Conservation (phyloP, 2,797 vertebrate species). For the Anguilla obscura region DNA sequence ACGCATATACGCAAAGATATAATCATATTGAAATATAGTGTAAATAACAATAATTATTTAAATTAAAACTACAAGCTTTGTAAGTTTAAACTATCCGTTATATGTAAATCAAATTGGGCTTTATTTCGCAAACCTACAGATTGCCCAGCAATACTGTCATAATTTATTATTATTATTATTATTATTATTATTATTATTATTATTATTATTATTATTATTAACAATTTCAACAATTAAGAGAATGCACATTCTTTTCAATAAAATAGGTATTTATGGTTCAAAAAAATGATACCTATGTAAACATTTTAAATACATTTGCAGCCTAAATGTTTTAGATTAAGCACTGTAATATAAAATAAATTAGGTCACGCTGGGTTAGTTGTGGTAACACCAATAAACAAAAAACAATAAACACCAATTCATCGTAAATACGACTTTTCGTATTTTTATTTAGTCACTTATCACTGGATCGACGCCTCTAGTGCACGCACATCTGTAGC, state of each 20-base stretch:
- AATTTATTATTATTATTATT: background rate
- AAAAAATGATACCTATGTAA: background rate
- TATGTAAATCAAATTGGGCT: too few relatives aligned
- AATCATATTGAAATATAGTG: background rate
- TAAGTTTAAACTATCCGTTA: too few relatives aligned
- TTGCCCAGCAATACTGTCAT: background rate
- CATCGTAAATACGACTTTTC: background rate
- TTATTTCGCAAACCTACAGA: too few relatives aligned
- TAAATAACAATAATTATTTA: background rate
- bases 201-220: background rate
- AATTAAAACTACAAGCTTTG: too few relatives aligned
- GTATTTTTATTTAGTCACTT: background rate
- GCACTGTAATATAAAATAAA: background rate
- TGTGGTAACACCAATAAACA: background rate
- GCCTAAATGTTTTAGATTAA: background rate
- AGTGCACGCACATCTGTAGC: background rate
- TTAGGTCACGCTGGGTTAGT: background rate
- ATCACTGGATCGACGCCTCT: background rate
- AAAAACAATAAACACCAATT: background rate
- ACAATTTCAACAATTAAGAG: background rate
- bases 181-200: background rate
- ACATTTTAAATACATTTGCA: background rate
- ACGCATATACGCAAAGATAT: background rate
- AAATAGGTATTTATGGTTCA: background rate
- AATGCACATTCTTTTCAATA: background rate